These are phyloP conservation scores for Isichthys henryi DNA, from an alignment of 2,113 vertebrate genomes.

Conservation along the genomic window DNA sequence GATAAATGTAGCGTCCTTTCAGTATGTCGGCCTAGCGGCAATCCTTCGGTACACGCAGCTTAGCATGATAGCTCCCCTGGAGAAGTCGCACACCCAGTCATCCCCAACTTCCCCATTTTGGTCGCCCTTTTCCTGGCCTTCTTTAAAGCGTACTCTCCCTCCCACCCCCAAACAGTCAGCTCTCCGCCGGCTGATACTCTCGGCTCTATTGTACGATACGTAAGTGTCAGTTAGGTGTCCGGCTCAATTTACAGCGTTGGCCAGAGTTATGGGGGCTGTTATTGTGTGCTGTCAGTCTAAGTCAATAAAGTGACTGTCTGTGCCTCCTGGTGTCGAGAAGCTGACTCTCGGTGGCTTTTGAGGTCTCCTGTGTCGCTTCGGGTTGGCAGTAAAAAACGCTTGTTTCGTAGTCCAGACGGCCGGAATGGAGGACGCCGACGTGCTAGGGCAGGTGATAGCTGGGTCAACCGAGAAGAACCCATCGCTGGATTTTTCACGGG, in stretches of 20 bases:
- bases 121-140: not conserved
- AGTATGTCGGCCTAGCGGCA: not conserved
- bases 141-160: not conserved
- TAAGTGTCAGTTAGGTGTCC: not conserved
- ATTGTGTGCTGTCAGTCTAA: not conserved
- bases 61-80: not conserved
- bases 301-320: not conserved
- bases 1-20: not conserved
- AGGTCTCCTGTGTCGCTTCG: not conserved
- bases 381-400: not conserved
- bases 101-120: not conserved
- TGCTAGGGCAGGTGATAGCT: not conserved
- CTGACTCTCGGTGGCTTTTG: not conserved
- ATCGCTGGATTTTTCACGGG: conserved; percentile 42
- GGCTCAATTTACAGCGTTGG: not conserved
- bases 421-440: not conserved
- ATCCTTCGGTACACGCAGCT: not conserved
- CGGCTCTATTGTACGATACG: not conserved
- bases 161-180: not conserved
- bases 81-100: not conserved
- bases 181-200: not conserved
- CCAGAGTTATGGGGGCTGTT: not conserved
- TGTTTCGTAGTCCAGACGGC: not conserved
- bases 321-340: not conserved
- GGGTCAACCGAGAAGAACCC: conserved; percentile 1